Evolutionary conservation across 2,113 vertebrate genomes (phyloP), one percentile per base, ranked within the genome.

Genomic region (Murina feae): DNA sequence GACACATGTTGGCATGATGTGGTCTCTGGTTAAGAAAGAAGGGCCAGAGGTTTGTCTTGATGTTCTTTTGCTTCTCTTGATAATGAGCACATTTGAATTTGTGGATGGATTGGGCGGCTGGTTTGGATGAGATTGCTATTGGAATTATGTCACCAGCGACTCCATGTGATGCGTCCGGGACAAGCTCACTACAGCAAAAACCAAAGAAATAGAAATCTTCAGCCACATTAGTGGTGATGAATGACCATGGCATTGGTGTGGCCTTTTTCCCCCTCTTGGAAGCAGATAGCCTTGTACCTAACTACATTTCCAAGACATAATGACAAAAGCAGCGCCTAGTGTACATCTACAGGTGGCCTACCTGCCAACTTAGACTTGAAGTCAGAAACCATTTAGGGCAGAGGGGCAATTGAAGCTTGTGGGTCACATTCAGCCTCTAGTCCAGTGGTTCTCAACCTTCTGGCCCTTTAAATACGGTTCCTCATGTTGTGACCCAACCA

Each of bases 101-200:
- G 68, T 74, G 88, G 95, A 96, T 95, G 96, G 93, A 96, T 86
- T 96, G 96, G 94, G 95, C 92, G 92, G 81, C 96, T 97, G 94
- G 88, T 94, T 96, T 95, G 95, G 96, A 96, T 97, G 96, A 95
- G 95, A 97, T 96, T 96, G 94, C 92, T 97, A 97, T 97, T 97
- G 97, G 88, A 97, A 97, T 97, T 96, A 90, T 97, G 96, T 97
- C 96, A 96, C 78, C 78, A 44, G 0, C 79, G 94, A 95, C 81
- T 96, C 90, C 90, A 78, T 94, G 94, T 96, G 94, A 96, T 90
- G 63, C 81, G 75, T 95, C 58, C 35, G 69, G 93, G 95, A 93
- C 81, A n/a, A 92, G 95, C 95, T 93, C 95, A 83, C 72, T 92
- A 71, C 44, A 86, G 95, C 35, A 74, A 90, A 93, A 93, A 94